Evolutionary conservation across 2,797 vertebrate genomes (phyloP), one percentile per base, ranked within the genome.

Genomic region (Enteromius thamalakanensis): DNA sequence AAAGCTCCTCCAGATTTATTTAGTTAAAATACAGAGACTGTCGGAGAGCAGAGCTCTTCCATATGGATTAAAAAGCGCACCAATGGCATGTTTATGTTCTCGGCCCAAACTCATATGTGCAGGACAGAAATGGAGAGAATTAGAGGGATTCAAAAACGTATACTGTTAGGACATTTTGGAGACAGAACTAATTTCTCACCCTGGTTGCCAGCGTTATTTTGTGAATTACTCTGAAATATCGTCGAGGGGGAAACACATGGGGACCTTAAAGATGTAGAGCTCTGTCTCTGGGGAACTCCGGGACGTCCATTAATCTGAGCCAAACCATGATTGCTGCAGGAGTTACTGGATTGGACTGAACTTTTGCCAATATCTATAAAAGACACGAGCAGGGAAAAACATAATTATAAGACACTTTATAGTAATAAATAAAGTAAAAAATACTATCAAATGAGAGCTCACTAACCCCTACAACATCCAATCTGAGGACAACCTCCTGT

Each of bases 381-480:
- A 45, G 21, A 79, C 10, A 62, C 49, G 9, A 23, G 15, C 6
- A 12, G 1, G 2, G 40, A 19, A 42, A 68, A 53, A 47, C 21
- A 0, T 37, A 23, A 37, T 51, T 67, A 23, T 71, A 26, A 68
- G 17, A 47, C 9, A 42, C 1, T 72, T 72, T 17, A 49, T 34
- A 23, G 3, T 62, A 34, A n/a, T 23, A 17, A 23, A n/a, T 23
- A 17, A 23, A 71, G 23, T 17, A 17, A 21, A 19, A 60, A 67
- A 80, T 12, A 69, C 12, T 23, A 49, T 40, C 26, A 29, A 23
- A 55, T 32, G 12, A 69, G 23, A n/a, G 53, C 32, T 45, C 6
- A 55, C 81, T 89, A 21, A 87, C 89, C 88, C 21, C 34, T 82
- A 26, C 76, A 78, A 76, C 79, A 80, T 37, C 60, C 23, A 4